Conservation (phyloP, 92 coral and sea anemone genomes). For the Hydrozoanthus gracilis region DNA sequence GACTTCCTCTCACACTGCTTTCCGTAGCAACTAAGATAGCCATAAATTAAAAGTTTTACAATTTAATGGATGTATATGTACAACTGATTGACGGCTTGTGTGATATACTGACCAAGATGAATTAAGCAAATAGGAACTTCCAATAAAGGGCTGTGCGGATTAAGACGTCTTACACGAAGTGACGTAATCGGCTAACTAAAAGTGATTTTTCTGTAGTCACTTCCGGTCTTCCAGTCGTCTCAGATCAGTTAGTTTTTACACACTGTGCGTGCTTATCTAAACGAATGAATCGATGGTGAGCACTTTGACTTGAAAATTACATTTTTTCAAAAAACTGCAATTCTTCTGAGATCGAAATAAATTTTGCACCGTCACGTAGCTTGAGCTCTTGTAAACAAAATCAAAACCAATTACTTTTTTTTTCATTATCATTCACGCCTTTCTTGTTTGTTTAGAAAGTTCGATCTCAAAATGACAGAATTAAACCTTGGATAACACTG, state of each 20-base stretch:
- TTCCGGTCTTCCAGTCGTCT: conserved; percentile 13
- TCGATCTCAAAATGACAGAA: neutral
- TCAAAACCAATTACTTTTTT: too few species aligned
- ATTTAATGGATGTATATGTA: conserved; percentile 1
- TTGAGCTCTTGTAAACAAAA: too few species aligned
- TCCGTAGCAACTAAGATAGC: conserved; percentile 11
- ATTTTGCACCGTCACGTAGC: too few species aligned
- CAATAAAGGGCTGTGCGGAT: conserved; percentile 14
- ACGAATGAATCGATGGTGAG: too few species aligned
- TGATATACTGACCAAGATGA: conserved; percentile 32
- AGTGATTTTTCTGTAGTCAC: neutral
- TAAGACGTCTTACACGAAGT: neutral
- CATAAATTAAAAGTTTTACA: neutral
- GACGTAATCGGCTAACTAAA: conserved; percentile 14
- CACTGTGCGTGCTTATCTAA: neutral
- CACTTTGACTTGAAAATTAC: too few species aligned
- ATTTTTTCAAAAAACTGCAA: too few species aligned
- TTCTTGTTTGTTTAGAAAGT: neutral
- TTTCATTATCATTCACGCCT: too few species aligned
- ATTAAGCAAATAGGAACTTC: conserved; percentile 28
- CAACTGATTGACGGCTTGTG: conserved; percentile 43
- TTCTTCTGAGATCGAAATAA: too few species aligned
- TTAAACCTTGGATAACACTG: neutral
- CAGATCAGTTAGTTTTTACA: neutral
- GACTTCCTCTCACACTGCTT: neutral